A percentile compares a stretch with the other conserved stretches of the same genome.
Evolutionary conservation across 1,140 invertebrate genomes (phyloP).

Genomic region (Bombus impatiens): DNA sequence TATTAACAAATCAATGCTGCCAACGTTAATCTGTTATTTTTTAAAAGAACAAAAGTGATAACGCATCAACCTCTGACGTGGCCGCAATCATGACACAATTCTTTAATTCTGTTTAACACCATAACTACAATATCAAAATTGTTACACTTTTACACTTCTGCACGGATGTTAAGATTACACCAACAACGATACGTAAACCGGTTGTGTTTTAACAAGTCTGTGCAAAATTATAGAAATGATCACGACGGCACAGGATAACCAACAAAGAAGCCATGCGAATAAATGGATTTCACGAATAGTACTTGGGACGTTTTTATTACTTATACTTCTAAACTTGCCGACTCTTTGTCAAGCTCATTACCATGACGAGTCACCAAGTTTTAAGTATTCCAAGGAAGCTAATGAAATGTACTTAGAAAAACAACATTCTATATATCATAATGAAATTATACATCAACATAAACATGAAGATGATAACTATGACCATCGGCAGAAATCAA

Average conservation of each 20-base stretch:
- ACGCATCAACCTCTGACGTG: neutral
- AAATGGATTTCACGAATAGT: slow-evolving; percentile 53
- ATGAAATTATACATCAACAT: slow-evolving; percentile 67
- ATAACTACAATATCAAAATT: neutral
- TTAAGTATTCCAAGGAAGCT: slow-evolving; percentile 89
- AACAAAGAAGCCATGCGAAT: neutral
- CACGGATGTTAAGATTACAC: slow-evolving; percentile 49
- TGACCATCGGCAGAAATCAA: slow-evolving; percentile 8
- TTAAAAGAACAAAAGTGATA: slow-evolving; percentile 9
- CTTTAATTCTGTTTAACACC: neutral
- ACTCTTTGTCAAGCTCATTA: slow-evolving; percentile 74
- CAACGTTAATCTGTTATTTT: neutral
- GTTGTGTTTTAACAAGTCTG: neutral
- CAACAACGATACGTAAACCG: neutral
- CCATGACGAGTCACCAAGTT: slow-evolving; percentile 85
- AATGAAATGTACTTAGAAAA: slow-evolving; percentile 83
- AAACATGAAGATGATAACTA: slow-evolving; percentile 59
- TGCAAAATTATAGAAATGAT: slow-evolving; percentile 11
- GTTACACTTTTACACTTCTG: neutral
- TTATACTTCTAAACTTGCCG: slow-evolving; percentile 81
- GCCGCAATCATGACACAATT: neutral
- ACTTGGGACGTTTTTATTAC: slow-evolving; percentile 60
- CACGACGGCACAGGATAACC: slow-evolving; percentile 29
- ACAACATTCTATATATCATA: slow-evolving; percentile 76
- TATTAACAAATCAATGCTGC: neutral